Evolutionary conservation across 92 coral and sea anemone genomes (phyloP).

Genomic region (Micromussa lordhowensis): DNA sequence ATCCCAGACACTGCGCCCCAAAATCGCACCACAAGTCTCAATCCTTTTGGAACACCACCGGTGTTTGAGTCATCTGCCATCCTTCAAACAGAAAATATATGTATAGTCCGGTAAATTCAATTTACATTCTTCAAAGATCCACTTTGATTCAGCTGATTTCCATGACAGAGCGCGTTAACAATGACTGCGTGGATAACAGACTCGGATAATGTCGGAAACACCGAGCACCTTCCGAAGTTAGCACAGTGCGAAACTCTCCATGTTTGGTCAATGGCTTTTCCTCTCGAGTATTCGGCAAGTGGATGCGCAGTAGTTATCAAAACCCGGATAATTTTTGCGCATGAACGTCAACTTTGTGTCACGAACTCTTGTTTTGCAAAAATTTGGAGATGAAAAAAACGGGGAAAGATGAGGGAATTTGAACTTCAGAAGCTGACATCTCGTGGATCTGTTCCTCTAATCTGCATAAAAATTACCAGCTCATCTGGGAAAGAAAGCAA

Average conservation of each 20-base stretch:
- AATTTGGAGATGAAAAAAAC: constrained; percentile 12
- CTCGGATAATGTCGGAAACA: constrained; percentile 25
- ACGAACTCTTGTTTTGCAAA: constrained; percentile 50
- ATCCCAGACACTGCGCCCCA: constrained; percentile 98
- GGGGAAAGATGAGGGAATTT: constrained; percentile 88
- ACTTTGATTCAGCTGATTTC: constrained; percentile 36
- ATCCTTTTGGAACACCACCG: constrained; percentile 79
- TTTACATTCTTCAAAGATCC: constrained; percentile 36
- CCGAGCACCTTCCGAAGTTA: constrained; percentile 10
- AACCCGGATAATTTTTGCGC: constrained; percentile 48
- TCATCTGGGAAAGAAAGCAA: constrained; percentile 85
- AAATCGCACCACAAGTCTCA: constrained; percentile 85
- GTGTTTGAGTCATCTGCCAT: constrained; percentile 76
- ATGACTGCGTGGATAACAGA: constrained; percentile 43
- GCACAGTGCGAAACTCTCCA: not conserved
- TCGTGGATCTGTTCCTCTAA: constrained; percentile 78
- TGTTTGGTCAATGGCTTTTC: constrained; percentile 16
- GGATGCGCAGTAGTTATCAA: not conserved
- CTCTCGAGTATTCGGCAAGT: not conserved
- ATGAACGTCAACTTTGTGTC: constrained; percentile 50
- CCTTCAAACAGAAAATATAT: constrained; percentile 13
- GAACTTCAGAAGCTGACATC: constrained; percentile 94
- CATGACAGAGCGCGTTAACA: constrained; percentile 23
- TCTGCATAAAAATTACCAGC: constrained; percentile 79
- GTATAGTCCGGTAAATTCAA: constrained; percentile 8